phyloP scores from a whole-genome alignment of 2,797 vertebrate species.

The Phyllotis vaccarum region DNA sequence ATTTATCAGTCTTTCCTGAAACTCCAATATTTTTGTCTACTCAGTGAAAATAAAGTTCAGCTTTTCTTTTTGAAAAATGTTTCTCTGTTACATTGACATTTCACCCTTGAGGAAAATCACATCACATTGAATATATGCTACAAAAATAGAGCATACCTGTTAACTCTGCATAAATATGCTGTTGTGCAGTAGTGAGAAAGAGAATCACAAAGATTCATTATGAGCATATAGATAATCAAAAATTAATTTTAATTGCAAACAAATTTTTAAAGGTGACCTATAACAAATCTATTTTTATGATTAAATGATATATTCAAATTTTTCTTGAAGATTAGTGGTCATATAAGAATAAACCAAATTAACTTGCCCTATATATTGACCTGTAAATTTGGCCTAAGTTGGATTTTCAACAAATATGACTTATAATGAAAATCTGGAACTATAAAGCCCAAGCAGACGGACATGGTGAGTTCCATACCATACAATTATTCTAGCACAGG shows the following conservation, averaged over 20 bases:
- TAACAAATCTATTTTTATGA: background rate
- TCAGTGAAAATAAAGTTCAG: constrained; percentile 62
- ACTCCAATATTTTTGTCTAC: constrained; percentile 67
- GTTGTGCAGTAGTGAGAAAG: constrained; percentile 9
- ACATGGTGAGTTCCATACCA: background rate
- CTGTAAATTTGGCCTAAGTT: background rate
- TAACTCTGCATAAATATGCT: constrained; percentile 64
- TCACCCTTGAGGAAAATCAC: constrained; percentile 66
- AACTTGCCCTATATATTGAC: background rate
- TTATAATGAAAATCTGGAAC: background rate
- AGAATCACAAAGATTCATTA: constrained; percentile 10
- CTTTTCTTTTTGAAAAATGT: constrained; percentile 54
- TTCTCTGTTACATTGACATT: constrained; percentile 56
- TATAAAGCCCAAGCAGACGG: background rate
- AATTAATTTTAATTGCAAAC: constrained; percentile 14
- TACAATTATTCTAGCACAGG: background rate
- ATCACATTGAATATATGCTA: constrained; percentile 41
- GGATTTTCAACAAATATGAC: background rate
- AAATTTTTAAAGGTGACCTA: background rate
- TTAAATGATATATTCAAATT: background rate
- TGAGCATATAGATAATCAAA: background rate
- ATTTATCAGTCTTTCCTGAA: constrained; percentile 53
- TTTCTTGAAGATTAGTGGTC: background rate
- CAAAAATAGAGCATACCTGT: background rate
- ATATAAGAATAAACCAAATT: background rate